Evolutionary conservation across 2,888 invertebrate genomes (phyloP).

Genomic region (Phengaris arion): DNA sequence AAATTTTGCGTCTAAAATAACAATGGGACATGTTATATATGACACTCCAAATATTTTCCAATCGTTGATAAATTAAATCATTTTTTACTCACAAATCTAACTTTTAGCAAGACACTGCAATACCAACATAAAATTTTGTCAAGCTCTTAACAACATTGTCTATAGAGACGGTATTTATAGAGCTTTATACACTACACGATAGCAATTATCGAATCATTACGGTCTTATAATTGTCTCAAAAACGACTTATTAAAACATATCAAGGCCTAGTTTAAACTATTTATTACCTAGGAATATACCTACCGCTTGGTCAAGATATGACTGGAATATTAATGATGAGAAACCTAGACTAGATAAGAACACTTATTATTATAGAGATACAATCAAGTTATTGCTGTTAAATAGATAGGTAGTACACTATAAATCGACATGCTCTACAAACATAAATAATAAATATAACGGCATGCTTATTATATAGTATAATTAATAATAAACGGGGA

Average conservation of each 20-base stretch:
- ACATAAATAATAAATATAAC: no score
- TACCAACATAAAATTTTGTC: background rate
- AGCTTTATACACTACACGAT: background rate
- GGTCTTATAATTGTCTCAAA: no score
- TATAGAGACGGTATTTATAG: background rate
- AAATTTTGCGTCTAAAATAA: no score
- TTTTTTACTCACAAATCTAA: no score
- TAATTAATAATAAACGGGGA: no score
- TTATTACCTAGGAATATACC: background rate
- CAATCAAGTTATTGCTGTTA: background rate
- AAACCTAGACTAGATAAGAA: background rate
- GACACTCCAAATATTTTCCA: no score
- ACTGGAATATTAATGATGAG: slow-evolving; percentile 8
- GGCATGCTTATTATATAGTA: no score
- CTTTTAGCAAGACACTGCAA: background rate
- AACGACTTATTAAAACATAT: no score
- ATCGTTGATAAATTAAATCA: no score
- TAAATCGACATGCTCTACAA: no score
- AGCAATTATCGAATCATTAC: background rate
- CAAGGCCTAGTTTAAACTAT: background rate
- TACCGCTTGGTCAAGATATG: slow-evolving; percentile 5
- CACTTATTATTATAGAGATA: background rate
- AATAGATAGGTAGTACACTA: background rate
- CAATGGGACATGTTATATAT: no score
- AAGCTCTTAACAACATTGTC: background rate